Evolutionary conservation across 2,797 vertebrate genomes (phyloP).

Genomic region (Melanogrammus aeglefinus): DNA sequence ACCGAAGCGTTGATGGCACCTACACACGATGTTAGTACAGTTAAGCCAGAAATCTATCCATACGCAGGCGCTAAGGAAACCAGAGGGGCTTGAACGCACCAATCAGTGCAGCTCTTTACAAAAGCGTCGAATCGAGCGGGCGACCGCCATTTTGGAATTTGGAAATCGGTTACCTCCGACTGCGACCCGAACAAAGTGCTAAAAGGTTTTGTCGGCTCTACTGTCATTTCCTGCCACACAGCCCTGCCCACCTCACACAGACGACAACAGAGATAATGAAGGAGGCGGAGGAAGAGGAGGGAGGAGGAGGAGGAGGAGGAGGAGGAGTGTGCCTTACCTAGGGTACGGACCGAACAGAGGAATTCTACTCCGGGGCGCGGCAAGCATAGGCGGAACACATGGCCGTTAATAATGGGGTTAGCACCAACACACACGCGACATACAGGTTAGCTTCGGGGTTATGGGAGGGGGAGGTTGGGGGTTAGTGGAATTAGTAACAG

Average conservation of each 20-base stretch:
- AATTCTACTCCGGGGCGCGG: conserved; percentile 96
- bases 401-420: conserved; percentile 81
- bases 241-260: neutral
- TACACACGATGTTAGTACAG: neutral
- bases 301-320: conserved; percentile 10
- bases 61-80: neutral
- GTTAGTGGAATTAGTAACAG: conserved; percentile 60
- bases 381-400: conserved; percentile 99
- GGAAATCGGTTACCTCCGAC: too few species aligned
- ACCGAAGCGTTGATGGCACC: neutral
- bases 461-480: neutral
- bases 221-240: neutral
- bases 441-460: conserved; percentile 48
- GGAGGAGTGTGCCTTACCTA: conserved; percentile 93
- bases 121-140: neutral
- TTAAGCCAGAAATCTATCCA: neutral
- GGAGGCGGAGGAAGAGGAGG: neutral
- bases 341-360: conserved; percentile 99
- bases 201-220: neutral
- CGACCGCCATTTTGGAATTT: too few species aligned
- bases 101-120: neutral
- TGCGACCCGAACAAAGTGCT: too few species aligned
- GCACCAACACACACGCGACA: conserved; percentile 56
- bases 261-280: neutral
- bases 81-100: neutral